Base-by-base conservation (phyloP, 2,113 vertebrate genomes). In the Cryptotis parvus region DNA sequence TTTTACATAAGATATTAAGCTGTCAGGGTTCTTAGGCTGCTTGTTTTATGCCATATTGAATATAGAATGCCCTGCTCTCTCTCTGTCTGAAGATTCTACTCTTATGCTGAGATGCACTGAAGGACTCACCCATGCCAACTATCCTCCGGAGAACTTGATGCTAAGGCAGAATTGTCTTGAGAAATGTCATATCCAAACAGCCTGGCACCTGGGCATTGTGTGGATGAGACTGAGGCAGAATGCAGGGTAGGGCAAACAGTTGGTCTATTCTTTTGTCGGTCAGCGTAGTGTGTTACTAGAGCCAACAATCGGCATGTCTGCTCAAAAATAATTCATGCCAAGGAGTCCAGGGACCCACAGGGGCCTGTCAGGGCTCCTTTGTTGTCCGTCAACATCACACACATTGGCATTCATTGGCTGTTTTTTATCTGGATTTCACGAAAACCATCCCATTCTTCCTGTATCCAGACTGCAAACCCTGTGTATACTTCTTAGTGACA, bases 1-100 rank as follows among this genome's bases (percentile, higher is more conserved):
- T 91, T 65, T 74, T 91, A 81, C 69, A 45, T 26, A 87, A 90
- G 74, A 77, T 20, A 82, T 37, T 49, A 79, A 90, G 86, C 85
- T 83, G 58, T 39, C 35, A 66, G 78, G 52, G 72, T 78, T 49
- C 24, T 87, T 88, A 35, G 74, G 81, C 81, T 63, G n/a, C 77
- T 81, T 89, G 90, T 69, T 86, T 90, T 37, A 15, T 2, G 33
- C 90, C 78, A n/a, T 27, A 3, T 43, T 76, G 75, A 88, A 88
- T 82, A 88, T 66, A 72, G 37, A 93, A 63, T 41, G 33, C 37
- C 75, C 86, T 88, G 52, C 79, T 94, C 49, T 78, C 49, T 78
- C 49, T 82, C 90, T 72, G 75, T 43, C 70, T 87, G 31, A 80
- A 87, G 87, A 55, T 1, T 33, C 69, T n/a, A 43, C 78, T 73